Base-by-base conservation (phyloP, 2,113 vertebrate species). In the Pteropus alecto region DNA sequence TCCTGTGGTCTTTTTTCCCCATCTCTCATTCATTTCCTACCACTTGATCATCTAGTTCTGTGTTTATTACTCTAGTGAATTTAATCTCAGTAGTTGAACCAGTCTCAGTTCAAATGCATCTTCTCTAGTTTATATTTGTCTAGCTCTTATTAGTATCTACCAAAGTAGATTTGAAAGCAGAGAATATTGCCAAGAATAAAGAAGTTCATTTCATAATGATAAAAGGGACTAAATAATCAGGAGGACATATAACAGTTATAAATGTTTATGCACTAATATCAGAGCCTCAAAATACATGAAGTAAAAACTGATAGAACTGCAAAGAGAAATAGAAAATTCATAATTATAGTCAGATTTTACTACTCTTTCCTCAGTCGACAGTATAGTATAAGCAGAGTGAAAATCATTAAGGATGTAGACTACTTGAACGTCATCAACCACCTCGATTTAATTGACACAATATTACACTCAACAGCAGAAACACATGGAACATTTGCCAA, bases 61-160 rank as follows among this genome's bases (percentile, higher is more conserved):
- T 82, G 81, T 79, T 96, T 2, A 38, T 63, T 97, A 48, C 13
- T 93, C 41, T 68, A 26, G 24, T 93, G 46, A 96, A 85, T 88
- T 94, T 92, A 87, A 74, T 77, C 18, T 93, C 12, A 85, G 54
- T 65, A 85, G 33, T 94, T 85, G 35, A 93, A 35, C 16, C 6
- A 71, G 12, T 93, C 58, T 84, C 65, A 22, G 16, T 95, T 96
- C 22, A 43, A 58, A 21, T 87, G 12, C 10, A 58, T 74, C 60
- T 95, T 91, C 24, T 89, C 18, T n/a, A 65, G 18, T 94, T 89
- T 92, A 79, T 16, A 95, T 30, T 79, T 92, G n/a, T 54, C 35
- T 33, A 56, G 13, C 74, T 18, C 48, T 35, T 87, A 51, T 33
- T 96, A 76, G 51, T 93, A 71, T 19, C 33, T 86, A 77, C 74